These are phyloP conservation scores for Hydriomena furcata DNA, from an alignment of 2,888 invertebrate genomes.

Conservation along the genomic window DNA sequence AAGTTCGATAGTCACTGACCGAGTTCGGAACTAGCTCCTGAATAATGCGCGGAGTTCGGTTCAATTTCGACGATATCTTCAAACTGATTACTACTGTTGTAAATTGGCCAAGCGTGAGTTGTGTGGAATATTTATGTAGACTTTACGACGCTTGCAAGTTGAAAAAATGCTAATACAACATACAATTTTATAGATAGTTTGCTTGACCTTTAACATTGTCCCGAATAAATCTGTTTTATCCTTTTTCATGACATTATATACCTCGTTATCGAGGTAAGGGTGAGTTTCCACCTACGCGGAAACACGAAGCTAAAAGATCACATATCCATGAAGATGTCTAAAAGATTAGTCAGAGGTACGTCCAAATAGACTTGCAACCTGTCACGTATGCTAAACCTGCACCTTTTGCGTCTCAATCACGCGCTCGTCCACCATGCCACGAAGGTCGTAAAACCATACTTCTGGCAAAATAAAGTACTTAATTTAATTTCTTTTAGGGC, in stretches of 20 bases:
- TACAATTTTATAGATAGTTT: background rate
- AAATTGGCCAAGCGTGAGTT: constrained; percentile 9
- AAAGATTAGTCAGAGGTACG: too few species aligned
- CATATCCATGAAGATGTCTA: too few species aligned
- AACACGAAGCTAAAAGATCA: too few species aligned
- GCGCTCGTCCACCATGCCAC: too few species aligned
- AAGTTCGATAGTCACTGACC: constrained; percentile 19
- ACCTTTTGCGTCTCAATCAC: too few species aligned
- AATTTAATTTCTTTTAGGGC: too few species aligned
- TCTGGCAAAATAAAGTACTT: too few species aligned
- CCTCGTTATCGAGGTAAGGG: background rate
- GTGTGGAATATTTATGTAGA: constrained; percentile 3
- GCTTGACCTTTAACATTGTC: background rate
- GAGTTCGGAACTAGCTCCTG: constrained; percentile 16
- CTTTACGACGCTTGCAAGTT: background rate
- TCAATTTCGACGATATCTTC: constrained; percentile 12
- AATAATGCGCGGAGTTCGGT: constrained; percentile 15
- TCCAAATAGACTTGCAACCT: too few species aligned
- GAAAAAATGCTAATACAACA: too few species aligned
- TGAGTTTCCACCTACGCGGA: too few species aligned
- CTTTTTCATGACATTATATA: background rate
- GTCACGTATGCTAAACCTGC: too few species aligned
- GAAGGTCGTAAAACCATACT: too few species aligned
- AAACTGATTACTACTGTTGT: constrained; percentile 17
- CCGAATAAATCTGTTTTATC: background rate